phyloP scores from a whole-genome alignment of 2,888 invertebrate species.

The Chrysina gloriosa region DNA sequence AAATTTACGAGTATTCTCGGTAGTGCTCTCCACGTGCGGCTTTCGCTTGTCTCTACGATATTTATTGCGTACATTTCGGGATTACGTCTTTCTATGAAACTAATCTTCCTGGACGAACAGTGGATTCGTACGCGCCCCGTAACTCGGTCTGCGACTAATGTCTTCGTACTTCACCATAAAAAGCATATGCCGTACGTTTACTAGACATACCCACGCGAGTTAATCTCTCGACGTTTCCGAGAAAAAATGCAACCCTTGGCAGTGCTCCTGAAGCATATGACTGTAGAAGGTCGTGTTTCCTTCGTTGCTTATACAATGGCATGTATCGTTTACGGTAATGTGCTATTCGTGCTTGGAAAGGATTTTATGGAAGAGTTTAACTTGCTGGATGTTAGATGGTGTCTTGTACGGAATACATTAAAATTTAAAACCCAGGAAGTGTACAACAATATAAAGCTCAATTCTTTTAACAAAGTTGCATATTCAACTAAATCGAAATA shows the following conservation, averaged over 20 bases:
- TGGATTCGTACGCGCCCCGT: neutral
- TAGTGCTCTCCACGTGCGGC: too few relatives aligned
- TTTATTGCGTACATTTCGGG: conserved; percentile 36
- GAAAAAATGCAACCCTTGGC: conserved; percentile 11
- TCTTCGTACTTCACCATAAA: conserved; percentile 16
- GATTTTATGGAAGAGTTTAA: too few relatives aligned
- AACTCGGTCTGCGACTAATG: neutral
- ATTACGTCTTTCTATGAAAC: conserved; percentile 34
- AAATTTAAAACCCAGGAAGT: too few relatives aligned
- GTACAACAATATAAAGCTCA: too few relatives aligned
- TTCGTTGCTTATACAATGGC: neutral
- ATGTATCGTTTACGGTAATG: too few relatives aligned
- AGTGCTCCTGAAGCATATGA: neutral
- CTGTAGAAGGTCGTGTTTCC: neutral
- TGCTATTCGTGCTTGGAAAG: too few relatives aligned
- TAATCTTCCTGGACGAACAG: conserved; percentile 14
- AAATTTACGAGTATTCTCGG: conserved; percentile 31
- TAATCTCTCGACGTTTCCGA: conserved; percentile 13
- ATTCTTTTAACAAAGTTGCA: too few relatives aligned
- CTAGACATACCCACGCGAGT: neutral
- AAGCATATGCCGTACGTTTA: neutral
- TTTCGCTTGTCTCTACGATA: conserved; percentile 27
- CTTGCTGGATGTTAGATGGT: too few relatives aligned
- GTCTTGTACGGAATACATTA: too few relatives aligned
- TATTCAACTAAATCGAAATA: too few relatives aligned